Evolutionary conservation across 2,888 invertebrate species (phyloP), one percentile per base, ranked within the genome.

Genomic region (Diaperis boleti): DNA sequence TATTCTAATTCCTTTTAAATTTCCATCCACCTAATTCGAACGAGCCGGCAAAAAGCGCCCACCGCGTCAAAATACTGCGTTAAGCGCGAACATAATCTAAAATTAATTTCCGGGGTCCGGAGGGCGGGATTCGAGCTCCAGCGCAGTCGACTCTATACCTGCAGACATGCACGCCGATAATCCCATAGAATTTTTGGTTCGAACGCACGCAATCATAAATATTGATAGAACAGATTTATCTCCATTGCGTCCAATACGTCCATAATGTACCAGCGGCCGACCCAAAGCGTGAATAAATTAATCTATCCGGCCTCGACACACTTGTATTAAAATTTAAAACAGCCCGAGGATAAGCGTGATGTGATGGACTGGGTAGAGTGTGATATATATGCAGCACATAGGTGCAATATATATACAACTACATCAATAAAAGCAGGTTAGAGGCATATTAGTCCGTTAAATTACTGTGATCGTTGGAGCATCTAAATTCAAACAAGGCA

Each of bases 231-330:
- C n/a, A 15, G 41, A 42, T 42, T 42, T 42, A 20, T 42, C 15
- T 18, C 18, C 10, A 20, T 10, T 3, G 41, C 41, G 20, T 42
- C 41, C 8, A 18, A 18, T 15, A 8, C n/a, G 39, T 1, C n/a
- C 20, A 20, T 42, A 42, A 42, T 42, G 6, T 42, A 42, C 5
- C 41, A 8, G 15, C 39, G 8, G 20, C 10, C 8, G 41, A 42
- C 8, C 41, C 41, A 18, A 5, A 11, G n/a, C 17, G 41, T 42
- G 41, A 42, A 42, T 20, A 39, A 39, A 39, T 39, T 39, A 39
- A 39, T 39, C 14, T 39, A 17, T 42, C 5, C 41, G 20, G 18
- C 18, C 10, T 42, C 41, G 41, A 42, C 41, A 42, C 20, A 20
- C 18, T 20, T 42, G 7, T 18, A 20, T 42, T 42, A 15, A 42